Percentiles rank a stretch among this genome's conserved stretches.
phyloP scores from a whole-genome alignment of 2,113 vertebrate genomes.

The Lepus europaeus region DNA sequence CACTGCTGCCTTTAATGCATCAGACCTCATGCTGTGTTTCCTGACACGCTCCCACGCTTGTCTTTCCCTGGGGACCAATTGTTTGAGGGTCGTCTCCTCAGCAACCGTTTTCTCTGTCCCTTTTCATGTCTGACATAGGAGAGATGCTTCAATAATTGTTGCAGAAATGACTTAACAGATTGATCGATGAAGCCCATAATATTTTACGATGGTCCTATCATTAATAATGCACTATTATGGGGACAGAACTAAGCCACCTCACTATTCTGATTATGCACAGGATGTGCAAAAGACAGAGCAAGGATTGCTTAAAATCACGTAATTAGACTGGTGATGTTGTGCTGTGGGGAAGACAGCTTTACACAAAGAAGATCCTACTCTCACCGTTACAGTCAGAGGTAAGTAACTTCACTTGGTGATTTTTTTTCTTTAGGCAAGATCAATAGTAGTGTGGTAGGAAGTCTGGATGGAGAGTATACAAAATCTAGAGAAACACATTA shows the following conservation, averaged over 20 bases:
- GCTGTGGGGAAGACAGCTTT: neutral
- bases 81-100: neutral
- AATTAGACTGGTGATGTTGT: neutral
- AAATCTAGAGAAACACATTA: neutral
- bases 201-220: neutral
- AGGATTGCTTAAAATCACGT: neutral
- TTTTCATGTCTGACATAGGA: constrained; percentile 25
- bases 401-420: neutral
- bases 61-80: neutral
- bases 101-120: neutral
- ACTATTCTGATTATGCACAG: neutral
- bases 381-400: neutral
- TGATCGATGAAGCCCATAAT: constrained; percentile 1
- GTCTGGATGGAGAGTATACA: neutral
- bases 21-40: neutral
- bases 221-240: constrained; percentile 46
- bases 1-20: neutral
- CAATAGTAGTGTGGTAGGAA: neutral
- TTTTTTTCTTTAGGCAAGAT: constrained; percentile 7
- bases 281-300: constrained; percentile 3
- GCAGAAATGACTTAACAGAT: constrained; percentile 39
- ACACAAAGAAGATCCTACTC: neutral
- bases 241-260: neutral
- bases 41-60: neutral
- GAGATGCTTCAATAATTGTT: constrained; percentile 19